Evolutionary conservation across 2,113 vertebrate genomes (phyloP), one percentile per base, ranked within the genome.

Genomic region (Amphiprion ocellaris): DNA sequence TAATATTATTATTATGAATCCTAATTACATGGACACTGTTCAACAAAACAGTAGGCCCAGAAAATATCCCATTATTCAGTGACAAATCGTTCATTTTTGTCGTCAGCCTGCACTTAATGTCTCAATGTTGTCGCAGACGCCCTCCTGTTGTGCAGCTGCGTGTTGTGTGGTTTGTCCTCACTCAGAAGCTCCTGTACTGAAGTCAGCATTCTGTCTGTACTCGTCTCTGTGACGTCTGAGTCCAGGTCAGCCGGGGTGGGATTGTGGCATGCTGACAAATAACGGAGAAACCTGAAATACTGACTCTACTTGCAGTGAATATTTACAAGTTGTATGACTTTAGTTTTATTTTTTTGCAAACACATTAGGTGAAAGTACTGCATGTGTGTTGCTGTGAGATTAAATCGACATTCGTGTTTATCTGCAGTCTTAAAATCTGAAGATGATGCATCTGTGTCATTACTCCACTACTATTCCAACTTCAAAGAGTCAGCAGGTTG

Each of bases 81-180:
- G 16, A 55, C 10, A 59, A 71, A 17, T 68, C 73, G 47, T 63
- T 53, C 49, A 62, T 74, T 80, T 21, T 56, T 59, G 73, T 75
- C 21, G 14, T 74, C 55, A 70, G 41, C 23, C 37, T 62, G 21
- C 66, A 74, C 37, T 56, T 41, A 30, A n/a, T 77, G 77, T 88
- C 69, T 85, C 10, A 75, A 69, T 85, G 86, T 87, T 69, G 21
- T 83, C 26, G 44, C 30, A 62, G 65, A 66, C 15, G 21, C 71
- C 49, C 60, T 79, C 46, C 70, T 68, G 64, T 50, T 84, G 64
- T 77, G 72, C 80, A 54, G 59, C 77, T 81, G 46, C 77, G 73
- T 83, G 78, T 83, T 26, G 59, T 84, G 74, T 87, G 68, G 65
- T 88, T 56, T 77, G 81, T 86, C 79, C 37, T 77, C 66, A 55